These are phyloP conservation scores for Muscina levida DNA, from an alignment of 2,888 invertebrate genomes.

Conservation along the genomic window DNA sequence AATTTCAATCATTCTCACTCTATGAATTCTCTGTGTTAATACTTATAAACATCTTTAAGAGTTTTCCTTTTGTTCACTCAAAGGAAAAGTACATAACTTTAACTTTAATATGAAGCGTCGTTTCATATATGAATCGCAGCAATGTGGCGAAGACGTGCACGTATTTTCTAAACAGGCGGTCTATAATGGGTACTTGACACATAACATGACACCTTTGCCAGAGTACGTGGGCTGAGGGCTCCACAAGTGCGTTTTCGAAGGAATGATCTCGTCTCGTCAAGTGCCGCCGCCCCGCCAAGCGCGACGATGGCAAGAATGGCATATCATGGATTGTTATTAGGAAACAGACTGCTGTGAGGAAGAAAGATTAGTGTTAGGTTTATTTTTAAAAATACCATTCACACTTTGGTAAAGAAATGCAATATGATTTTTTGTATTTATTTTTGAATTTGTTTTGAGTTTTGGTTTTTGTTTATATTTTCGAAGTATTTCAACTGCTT, in stretches of 20 bases:
- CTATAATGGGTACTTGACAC: too few relatives aligned
- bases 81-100: neutral
- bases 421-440: neutral
- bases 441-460: neutral
- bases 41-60: neutral
- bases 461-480: slow-evolving; percentile 16
- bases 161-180: neutral
- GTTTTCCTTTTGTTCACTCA: slow-evolving; percentile 20
- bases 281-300: neutral
- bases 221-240: neutral
- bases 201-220: too few relatives aligned
- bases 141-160: too few relatives aligned
- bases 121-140: too few relatives aligned
- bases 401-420: slow-evolving; percentile 2
- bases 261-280: slow-evolving; percentile 13
- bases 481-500: neutral
- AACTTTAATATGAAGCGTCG: neutral
- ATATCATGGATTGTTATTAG: slow-evolving; percentile 11
- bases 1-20: slow-evolving; percentile 34
- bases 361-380: slow-evolving; percentile 21
- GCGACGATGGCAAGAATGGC: slow-evolving; percentile 5
- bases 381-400: slow-evolving; percentile 34
- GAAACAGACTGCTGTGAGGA: neutral
- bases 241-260: neutral
- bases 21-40: slow-evolving; percentile 10